Conservation (phyloP, 2,797 vertebrate species). For the Malacoctenus gilli region DNA sequence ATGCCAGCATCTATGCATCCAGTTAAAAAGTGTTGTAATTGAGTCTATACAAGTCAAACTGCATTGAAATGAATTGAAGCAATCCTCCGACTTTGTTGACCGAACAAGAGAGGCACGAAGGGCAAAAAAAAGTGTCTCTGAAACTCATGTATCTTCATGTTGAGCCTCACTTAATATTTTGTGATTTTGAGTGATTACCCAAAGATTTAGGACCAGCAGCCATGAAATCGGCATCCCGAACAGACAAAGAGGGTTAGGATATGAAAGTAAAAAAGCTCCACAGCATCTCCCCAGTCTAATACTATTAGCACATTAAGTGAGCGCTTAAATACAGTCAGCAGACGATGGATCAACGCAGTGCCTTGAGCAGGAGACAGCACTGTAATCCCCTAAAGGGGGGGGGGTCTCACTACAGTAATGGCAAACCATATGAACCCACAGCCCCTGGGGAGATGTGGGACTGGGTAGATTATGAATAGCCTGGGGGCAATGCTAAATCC, state of each 20-base stretch:
- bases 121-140: constrained; percentile 5
- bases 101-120: too few species aligned
- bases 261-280: constrained; percentile 65
- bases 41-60: not conserved
- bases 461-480: constrained; percentile 68
- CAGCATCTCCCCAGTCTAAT: constrained; percentile 53
- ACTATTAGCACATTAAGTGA: constrained; percentile 70
- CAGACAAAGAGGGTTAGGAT: constrained; percentile 51
- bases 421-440: constrained; percentile 61
- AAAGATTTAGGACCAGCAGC: constrained; percentile 30
- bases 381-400: constrained; percentile 68
- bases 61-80: constrained; percentile 2
- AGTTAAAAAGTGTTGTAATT: not conserved
- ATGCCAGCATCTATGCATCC: too few species aligned
- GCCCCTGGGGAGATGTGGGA: constrained; percentile 61
- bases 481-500: constrained; percentile 53
- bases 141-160: constrained; percentile 1
- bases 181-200: constrained; percentile 27
- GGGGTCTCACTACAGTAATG: constrained; percentile 68
- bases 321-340: constrained; percentile 71
- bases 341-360: constrained; percentile 69
- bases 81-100: constrained; percentile 11
- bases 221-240: constrained; percentile 59
- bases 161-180: constrained; percentile 31
- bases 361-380: constrained; percentile 53